Conservation (phyloP, 2,888 invertebrate species). For the Palloptera scutellata region DNA sequence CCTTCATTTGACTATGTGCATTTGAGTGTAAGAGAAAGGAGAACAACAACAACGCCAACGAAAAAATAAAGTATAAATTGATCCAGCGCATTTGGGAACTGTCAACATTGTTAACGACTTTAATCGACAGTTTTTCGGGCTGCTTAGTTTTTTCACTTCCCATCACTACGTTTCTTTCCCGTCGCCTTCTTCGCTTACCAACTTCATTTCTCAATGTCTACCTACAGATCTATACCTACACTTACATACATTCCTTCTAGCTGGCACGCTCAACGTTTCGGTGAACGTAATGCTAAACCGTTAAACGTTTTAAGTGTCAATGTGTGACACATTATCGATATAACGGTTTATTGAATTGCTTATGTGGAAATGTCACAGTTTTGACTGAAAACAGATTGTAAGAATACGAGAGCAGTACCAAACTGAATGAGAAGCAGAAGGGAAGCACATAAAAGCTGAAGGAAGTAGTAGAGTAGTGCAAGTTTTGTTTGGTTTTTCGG, state of each 20-base stretch:
- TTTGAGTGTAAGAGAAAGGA: too few relatives aligned
- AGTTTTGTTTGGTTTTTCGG: conserved; percentile 9
- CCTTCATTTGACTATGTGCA: neutral
- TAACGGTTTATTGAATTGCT: conserved; percentile 23
- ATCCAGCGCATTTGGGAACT: neutral
- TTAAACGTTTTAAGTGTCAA: conserved; percentile 18
- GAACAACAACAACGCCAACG: too few relatives aligned
- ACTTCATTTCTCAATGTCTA: neutral
- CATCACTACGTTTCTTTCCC: neutral
- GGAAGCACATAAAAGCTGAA: neutral
- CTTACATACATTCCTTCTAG: neutral
- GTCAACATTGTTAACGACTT: conserved; percentile 20
- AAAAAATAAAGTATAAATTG: too few relatives aligned
- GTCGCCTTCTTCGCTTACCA: neutral
- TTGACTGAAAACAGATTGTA: conserved; percentile 8
- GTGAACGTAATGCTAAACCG: conserved; percentile 1
- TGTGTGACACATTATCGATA: conserved; percentile 26
- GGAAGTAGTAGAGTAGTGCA: neutral
- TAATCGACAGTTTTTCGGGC: conserved; percentile 1
- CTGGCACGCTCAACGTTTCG: neutral
- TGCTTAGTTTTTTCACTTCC: neutral
- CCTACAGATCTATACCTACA: neutral
- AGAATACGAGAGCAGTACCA: neutral
- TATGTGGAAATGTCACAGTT: conserved; percentile 6
- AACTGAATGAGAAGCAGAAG: neutral